These are phyloP conservation scores for Peromyscus nudipes DNA, from an alignment of 2,797 vertebrate genomes.

Conservation along the genomic window DNA sequence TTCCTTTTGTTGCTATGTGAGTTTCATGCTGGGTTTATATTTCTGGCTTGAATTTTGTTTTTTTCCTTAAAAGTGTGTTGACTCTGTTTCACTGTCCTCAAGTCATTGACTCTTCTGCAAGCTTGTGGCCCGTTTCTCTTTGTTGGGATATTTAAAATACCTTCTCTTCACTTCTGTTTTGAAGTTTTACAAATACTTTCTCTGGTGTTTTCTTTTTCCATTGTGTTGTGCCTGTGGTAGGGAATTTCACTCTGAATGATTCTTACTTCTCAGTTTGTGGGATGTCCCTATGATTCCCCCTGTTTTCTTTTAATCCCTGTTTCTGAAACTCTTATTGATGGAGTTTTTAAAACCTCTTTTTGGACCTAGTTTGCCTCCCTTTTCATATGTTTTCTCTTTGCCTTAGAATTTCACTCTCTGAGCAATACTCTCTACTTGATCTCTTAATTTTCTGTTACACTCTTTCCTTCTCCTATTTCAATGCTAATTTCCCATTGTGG, in stretches of 20 bases:
- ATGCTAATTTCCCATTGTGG: background rate
- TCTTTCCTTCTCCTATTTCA: conserved; percentile 20
- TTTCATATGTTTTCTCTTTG: background rate
- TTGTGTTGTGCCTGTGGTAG: background rate
- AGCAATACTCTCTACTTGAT: background rate
- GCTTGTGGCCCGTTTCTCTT: background rate
- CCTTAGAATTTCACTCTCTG: background rate
- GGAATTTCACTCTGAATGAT: background rate
- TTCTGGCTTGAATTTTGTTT: background rate
- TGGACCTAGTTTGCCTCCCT: background rate
- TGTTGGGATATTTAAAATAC: background rate
- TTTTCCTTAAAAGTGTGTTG: background rate
- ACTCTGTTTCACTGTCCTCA: background rate
- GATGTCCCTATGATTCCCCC: background rate
- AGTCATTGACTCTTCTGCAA: background rate
- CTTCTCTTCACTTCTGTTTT: background rate
- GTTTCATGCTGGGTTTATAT: background rate
- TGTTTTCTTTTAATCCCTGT: background rate
- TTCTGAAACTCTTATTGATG: background rate
- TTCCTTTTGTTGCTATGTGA: background rate
- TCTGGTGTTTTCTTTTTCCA: background rate
- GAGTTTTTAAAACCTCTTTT: background rate
- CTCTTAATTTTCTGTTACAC: background rate
- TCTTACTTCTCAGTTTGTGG: background rate
- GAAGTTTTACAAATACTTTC: background rate